Percentiles rank a stretch among this genome's conserved stretches.
Conservation (phyloP, 2,113 vertebrate species). For the Chionomys nivalis region DNA sequence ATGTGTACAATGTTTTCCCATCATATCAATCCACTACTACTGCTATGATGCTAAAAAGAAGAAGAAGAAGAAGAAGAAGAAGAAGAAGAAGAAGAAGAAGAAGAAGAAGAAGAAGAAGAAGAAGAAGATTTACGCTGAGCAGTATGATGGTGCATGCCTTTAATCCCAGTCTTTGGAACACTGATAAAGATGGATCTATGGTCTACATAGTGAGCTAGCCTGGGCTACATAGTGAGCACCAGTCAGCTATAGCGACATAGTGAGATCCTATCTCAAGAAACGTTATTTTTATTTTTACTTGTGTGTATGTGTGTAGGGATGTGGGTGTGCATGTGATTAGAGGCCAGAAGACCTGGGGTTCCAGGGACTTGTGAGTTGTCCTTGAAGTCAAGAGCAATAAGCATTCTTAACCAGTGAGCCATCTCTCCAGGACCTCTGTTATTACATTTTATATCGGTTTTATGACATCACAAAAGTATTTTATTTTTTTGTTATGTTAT, state of each 20-base stretch:
- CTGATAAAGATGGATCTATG: not conserved
- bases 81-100: accelerated
- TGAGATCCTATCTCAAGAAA: not conserved
- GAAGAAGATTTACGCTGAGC: too few species aligned
- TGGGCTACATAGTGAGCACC: not conserved
- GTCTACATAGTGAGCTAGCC: not conserved
- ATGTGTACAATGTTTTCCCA: not conserved
- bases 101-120: too few species aligned
- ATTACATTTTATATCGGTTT: not conserved
- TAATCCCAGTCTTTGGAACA: not conserved
- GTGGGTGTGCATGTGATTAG: not conserved
- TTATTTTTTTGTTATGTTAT: not conserved
- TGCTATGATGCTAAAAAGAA: not conserved
- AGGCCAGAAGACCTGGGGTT: not conserved
- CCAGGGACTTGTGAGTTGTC: not conserved
- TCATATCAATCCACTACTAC: not conserved
- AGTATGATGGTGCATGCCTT: not conserved
- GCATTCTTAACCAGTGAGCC: not conserved
- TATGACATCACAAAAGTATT: not conserved
- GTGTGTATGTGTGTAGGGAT: not conserved
- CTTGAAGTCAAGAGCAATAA: not conserved
- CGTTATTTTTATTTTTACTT: not conserved
- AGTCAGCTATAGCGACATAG: not conserved
- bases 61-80: too few species aligned
- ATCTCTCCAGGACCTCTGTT: not conserved